Percentiles rank a stretch among this genome's conserved stretches.
Conservation (phyloP, 2,113 vertebrate species). For the Atrichornis clamosus region DNA sequence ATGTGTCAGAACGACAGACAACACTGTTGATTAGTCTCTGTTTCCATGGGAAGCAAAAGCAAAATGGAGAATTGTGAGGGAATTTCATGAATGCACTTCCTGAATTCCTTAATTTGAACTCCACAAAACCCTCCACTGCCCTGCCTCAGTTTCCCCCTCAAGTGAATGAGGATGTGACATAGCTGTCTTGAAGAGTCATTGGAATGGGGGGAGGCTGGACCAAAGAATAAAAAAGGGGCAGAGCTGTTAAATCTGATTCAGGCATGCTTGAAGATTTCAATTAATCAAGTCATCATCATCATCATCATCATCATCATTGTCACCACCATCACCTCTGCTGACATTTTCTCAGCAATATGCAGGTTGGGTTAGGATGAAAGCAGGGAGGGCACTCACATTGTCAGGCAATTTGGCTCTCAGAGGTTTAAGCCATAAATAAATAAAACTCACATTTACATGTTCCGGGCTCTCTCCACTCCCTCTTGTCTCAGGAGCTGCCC, state of each 20-base stretch:
- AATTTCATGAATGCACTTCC: background rate
- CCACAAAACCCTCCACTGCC: background rate
- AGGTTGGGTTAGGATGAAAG: background rate
- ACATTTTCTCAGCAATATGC: fast-evolving
- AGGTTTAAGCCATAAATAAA: background rate
- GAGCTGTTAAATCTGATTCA: background rate
- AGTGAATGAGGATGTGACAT: background rate
- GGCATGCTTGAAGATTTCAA: background rate
- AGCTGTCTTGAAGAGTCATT: background rate
- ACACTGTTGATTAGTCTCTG: background rate
- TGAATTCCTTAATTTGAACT: background rate
- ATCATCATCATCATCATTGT: background rate
- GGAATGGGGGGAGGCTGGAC: background rate
- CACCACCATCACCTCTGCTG: background rate
- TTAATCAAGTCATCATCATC: background rate
- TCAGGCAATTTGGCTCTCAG: background rate
- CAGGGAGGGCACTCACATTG: background rate
- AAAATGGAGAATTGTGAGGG: background rate
- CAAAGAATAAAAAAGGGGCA: background rate
- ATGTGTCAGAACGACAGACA: background rate
- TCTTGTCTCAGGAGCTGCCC: background rate
- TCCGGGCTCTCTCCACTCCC: background rate
- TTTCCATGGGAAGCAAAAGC: background rate
- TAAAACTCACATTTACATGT: background rate
- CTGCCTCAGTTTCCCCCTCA: background rate